phyloP scores from a whole-genome alignment of 2,113 vertebrate species.

The Callocephalon fimbriatum region DNA sequence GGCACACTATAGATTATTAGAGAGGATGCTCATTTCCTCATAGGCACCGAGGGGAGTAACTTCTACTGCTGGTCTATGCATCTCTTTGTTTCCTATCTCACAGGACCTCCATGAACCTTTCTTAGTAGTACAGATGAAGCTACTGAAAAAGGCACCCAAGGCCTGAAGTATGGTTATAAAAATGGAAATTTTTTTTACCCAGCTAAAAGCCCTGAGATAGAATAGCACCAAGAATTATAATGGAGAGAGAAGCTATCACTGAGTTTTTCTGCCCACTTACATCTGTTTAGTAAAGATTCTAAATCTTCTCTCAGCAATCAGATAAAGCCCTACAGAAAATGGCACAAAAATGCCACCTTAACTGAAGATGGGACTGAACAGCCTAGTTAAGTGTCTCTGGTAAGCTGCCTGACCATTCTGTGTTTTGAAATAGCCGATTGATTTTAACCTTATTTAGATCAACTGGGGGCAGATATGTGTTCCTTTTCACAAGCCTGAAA shows the following conservation, averaged over 20 bases:
- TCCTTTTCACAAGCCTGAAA: not conserved
- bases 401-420: not conserved
- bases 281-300: not conserved
- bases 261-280: not conserved
- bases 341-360: not conserved
- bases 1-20: not conserved
- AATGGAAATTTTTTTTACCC: not conserved
- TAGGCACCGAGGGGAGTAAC: not conserved
- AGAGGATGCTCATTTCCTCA: not conserved
- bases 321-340: not conserved
- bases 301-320: not conserved
- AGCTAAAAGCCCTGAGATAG: not conserved
- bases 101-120: not conserved
- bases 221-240: not conserved
- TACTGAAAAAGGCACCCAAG: not conserved
- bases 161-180: not conserved
- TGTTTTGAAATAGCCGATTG: not conserved
- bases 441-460: not conserved
- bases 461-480: not conserved
- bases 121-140: not conserved
- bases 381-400: not conserved
- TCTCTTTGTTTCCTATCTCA: not conserved
- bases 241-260: rapidly evolving
- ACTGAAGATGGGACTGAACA: not conserved
- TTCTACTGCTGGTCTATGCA: not conserved